Base-by-base conservation (phyloP, 2,113 vertebrate species). In the Mionectes macconnelli region DNA sequence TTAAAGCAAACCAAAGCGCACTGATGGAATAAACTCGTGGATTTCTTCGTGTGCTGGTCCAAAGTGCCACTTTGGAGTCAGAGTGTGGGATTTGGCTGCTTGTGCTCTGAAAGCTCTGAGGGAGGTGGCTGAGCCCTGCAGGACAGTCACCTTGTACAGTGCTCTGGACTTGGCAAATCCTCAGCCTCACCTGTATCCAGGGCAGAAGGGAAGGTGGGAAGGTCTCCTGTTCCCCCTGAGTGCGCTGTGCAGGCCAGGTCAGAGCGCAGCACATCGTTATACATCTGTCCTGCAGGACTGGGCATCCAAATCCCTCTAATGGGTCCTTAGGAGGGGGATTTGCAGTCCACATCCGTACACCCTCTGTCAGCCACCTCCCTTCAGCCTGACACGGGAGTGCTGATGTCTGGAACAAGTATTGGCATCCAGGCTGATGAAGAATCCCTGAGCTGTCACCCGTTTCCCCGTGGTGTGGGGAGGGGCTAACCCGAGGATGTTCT, bases 131-230 rank as follows among this genome's bases (percentile, higher is more conserved):
- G 49, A 14, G 17, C 30, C 55, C 92, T 73, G 7, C 60, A 28
- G 68, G 45, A 20, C 8, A 14, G n/a, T 66, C 64, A 1, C 37
- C 0, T 1, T 31, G 8, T 9, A 2, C 37, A 6, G 0, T 9
- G 35, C 67, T 56, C 39, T 24, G 77, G 16, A 17, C 17, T 16
- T 7, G 27, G 12, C 31, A 11, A 3, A 27, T 25, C 37, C 52
- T 52, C 8, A 1, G 1, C 5, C 44, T 69, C 20, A 0, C 19
- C 49, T 10, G 37, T 25, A 28, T 4, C 27, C 66, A 22, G 64
- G 35, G 12, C 22, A 33, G 31, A 23, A 10, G 0, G 9, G 80
- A 44, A 39, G 52, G 74, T 45, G 10, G 49, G 31, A 6, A 5
- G 37, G 59, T 60, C 39, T 50, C 5, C 62, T 27, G 35, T 53